These are phyloP conservation scores for Nyleta sp. DNA, from an alignment of 2,888 invertebrate genomes.

Conservation along the genomic window DNA sequence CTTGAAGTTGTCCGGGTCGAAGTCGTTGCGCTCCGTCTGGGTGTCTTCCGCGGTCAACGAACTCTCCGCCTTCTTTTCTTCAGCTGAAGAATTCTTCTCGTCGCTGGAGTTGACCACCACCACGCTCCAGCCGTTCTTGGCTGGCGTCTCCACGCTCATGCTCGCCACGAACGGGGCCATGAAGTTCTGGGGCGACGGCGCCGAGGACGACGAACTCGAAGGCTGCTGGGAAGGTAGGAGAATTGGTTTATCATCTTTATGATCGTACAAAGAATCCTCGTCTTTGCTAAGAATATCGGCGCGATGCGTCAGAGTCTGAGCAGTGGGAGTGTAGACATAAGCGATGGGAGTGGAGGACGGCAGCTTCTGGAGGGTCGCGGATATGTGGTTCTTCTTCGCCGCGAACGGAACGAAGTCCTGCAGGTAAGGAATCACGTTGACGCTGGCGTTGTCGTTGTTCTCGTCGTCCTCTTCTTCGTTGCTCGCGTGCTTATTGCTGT, in stretches of 20 bases:
- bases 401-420: slow-evolving; percentile 82
- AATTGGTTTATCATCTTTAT: slow-evolving; percentile 72
- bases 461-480: slow-evolving; percentile 66
- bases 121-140: slow-evolving; percentile 86
- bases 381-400: slow-evolving; percentile 76
- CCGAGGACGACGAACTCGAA: slow-evolving; percentile 79
- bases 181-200: slow-evolving; percentile 84
- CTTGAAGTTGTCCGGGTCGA: slow-evolving; percentile 87
- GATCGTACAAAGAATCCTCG: slow-evolving; percentile 56
- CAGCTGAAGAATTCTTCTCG: slow-evolving; percentile 38
- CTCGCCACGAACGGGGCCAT: slow-evolving; percentile 89
- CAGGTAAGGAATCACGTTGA: slow-evolving; percentile 82
- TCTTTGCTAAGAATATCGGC: slow-evolving; percentile 64
- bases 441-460: slow-evolving; percentile 74
- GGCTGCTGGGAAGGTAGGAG: slow-evolving; percentile 79
- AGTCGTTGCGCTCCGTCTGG: slow-evolving; percentile 79
- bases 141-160: slow-evolving; percentile 84
- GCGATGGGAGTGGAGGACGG: slow-evolving; percentile 86
- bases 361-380: slow-evolving; percentile 77
- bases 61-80: slow-evolving; percentile 69
- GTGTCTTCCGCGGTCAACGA: slow-evolving; percentile 67
- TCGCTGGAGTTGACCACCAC: slow-evolving; percentile 74
- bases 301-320: slow-evolving; percentile 76
- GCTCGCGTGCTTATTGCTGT: slow-evolving; percentile 57
- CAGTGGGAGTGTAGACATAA: slow-evolving; percentile 87